phyloP scores from a whole-genome alignment of 1,140 invertebrate species.

The Acromyrmex heyeri region DNA sequence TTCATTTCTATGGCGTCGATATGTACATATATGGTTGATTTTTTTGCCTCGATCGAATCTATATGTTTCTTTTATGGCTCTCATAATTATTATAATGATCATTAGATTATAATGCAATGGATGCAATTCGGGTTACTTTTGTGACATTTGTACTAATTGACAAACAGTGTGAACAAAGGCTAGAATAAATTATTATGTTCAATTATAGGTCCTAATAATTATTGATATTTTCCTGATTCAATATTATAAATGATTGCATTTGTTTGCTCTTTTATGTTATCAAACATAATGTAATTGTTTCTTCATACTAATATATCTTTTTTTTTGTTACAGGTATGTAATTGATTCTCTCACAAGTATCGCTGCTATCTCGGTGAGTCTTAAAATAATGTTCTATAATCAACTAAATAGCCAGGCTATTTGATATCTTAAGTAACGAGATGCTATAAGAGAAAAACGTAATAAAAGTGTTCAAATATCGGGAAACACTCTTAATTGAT shows the following conservation, averaged over 20 bases:
- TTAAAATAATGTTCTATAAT: constrained; percentile 46
- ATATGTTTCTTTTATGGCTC: neutral
- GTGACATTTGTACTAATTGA: constrained; percentile 26
- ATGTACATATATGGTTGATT: neutral
- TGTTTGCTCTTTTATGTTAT: neutral
- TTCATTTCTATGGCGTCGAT: neutral
- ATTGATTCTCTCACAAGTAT: constrained; percentile 9
- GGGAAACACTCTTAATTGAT: neutral
- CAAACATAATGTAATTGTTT: neutral
- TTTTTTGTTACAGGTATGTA: constrained; percentile 76
- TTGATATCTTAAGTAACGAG: neutral
- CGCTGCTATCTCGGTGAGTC: constrained; percentile 63
- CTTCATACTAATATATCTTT: neutral
- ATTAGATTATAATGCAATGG: neutral
- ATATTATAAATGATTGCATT: neutral
- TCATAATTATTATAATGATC: neutral
- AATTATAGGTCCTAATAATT: neutral
- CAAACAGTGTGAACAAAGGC: neutral
- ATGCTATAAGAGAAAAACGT: neutral
- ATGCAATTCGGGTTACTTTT: constrained; percentile 55
- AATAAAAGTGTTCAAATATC: neutral
- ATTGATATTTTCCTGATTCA: neutral
- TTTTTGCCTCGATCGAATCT: neutral
- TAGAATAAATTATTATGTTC: neutral
- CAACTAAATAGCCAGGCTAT: constrained; percentile 1